Percentiles rank a stretch among this genome's conserved stretches.
Evolutionary conservation across 2,113 vertebrate genomes (phyloP).

Genomic region (Plotosus lineatus): DNA sequence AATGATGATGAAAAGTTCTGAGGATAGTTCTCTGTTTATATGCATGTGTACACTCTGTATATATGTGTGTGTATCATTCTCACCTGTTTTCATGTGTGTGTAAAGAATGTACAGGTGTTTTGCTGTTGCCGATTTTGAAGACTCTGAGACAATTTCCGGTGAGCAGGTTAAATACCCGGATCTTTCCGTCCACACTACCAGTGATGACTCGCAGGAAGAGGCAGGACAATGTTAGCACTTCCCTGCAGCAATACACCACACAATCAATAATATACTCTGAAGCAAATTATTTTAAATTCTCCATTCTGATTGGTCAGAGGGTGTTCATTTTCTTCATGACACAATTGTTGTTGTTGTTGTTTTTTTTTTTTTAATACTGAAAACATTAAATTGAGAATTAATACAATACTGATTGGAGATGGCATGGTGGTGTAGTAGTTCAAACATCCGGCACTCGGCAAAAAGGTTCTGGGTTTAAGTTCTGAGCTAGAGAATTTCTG

Average conservation of each 20-base stretch:
- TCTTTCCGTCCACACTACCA: constrained; percentile 84
- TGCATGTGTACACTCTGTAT: not conserved
- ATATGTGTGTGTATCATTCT: constrained; percentile 15
- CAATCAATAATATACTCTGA: not conserved
- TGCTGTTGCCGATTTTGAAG: constrained; percentile 68
- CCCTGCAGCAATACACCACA: constrained; percentile 66
- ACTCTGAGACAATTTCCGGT: constrained; percentile 80
- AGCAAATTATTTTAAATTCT: not conserved
- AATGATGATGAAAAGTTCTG: not conserved
- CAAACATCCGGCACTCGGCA: no score
- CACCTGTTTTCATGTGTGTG: constrained; percentile 75
- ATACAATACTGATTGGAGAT: no score
- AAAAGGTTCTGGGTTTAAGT: no score
- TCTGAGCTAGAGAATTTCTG: no score
- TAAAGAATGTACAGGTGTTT: constrained; percentile 75
- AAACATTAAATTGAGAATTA: no score
- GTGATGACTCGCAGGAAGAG: constrained; percentile 84
- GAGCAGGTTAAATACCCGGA: constrained; percentile 84
- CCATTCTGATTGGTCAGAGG: not conserved
- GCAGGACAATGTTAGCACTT: constrained; percentile 78
- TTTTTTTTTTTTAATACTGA: not conserved
- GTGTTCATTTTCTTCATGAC: no score
- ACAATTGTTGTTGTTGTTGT: no score
- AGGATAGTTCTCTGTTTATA: not conserved
- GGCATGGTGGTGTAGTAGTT: no score